These are phyloP conservation scores for Nomada lathburiana DNA, from an alignment of 2,888 invertebrate species.

Conservation along the genomic window DNA sequence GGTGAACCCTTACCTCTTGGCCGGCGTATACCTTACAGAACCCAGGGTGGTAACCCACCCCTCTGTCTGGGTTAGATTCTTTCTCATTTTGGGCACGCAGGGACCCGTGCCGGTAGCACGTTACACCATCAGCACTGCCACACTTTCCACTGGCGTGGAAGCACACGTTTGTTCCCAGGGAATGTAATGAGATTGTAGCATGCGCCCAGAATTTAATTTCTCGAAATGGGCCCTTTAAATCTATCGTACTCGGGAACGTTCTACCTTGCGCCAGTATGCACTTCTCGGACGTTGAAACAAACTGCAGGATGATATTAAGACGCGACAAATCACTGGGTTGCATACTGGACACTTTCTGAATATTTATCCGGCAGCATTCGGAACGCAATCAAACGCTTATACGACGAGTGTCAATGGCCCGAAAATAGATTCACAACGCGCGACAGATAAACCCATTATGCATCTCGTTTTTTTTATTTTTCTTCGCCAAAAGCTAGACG, in stretches of 20 bases:
- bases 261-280: neutral
- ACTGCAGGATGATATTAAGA: neutral
- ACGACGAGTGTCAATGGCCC: neutral
- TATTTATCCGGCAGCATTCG: no score
- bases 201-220: conserved; percentile 57
- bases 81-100: conserved; percentile 69
- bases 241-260: conserved; percentile 15
- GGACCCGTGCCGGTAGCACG: conserved; percentile 66
- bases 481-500: no score
- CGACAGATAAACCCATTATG: neutral
- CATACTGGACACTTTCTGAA: no score
- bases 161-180: conserved; percentile 43
- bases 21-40: conserved; percentile 64
- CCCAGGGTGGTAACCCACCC: conserved; percentile 41
- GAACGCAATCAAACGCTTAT: neutral
- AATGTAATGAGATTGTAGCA: conserved; percentile 59
- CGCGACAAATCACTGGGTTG: neutral
- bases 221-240: conserved; percentile 43
- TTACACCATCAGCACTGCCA: conserved; percentile 61
- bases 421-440: neutral
- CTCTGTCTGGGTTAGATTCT: conserved; percentile 67
- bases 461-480: neutral
- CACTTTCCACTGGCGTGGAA: conserved; percentile 55
- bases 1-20: conserved; percentile 63
- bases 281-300: neutral